Base-by-base conservation (phyloP, 2,888 invertebrate genomes). In the Pterostichus niger region DNA sequence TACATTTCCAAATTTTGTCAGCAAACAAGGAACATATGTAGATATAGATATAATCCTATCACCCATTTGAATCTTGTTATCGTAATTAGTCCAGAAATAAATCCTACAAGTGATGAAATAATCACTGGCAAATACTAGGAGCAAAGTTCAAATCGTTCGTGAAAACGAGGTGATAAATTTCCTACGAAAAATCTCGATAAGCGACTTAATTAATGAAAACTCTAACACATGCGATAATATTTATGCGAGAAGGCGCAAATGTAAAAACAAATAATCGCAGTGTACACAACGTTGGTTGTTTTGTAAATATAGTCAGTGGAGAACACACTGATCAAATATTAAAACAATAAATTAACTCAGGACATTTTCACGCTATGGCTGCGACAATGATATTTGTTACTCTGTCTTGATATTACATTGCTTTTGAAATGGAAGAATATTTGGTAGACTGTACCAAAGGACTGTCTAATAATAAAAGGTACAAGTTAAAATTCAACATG, bases 151-250 rank as follows among this genome's bases (percentile, higher is more conserved):
- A 44, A 71, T 44, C 59, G 82, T 73, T 71, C 33, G 75, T 61
- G 75, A 59, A 75, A 82, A 49, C 49, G 17, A 6, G 31, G 61
- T 61, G 59, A 82, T 82, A 82, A 82, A 82, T 82, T 75, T 40
- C 35, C 13, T 31, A 9, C 44, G 75, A 82, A 82, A 82, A 82
- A 82, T 82, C 82, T 82, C 75, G 82, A 82, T 82, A 82, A 82
- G 75, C 10, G 75, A 75, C 75, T 61, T 82, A 82, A 82, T 82
- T 82, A 82, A 82, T 82, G 82, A 82, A 82, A 82, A 75, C 75
- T 82, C 52, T 56, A 82, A 82, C 82, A 82, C 82, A 82, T 82
- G 82, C 82, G 75, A 82, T 75, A 49, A 82, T 61, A 82, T 82
- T 75, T 82, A 82, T 82, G 82, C 82, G 40, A 61, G 75, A 75